Evolutionary conservation across 2,113 vertebrate genomes (phyloP), one percentile per base, ranked within the genome.

Genomic region (Theropithecus gelada): DNA sequence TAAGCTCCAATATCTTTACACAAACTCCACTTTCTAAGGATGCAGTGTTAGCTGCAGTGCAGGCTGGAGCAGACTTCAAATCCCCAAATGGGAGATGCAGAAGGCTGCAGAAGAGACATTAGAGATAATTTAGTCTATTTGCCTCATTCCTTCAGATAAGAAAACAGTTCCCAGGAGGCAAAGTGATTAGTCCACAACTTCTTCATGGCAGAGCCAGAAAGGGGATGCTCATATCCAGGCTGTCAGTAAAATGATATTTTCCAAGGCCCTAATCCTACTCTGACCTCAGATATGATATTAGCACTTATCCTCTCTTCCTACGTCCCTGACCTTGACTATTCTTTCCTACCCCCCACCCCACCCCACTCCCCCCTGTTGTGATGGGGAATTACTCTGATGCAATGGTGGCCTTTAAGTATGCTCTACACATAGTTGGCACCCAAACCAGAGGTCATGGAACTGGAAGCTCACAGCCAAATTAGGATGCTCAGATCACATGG

Each of bases 121-220:
- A 80, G 81, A 96, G 85, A 85, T 90, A 78, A 72, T 88, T 95
- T 97, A 68, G 73, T 23, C 43, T 79, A 45, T 80, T 43, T 81
- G 38, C 70, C 45, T 95, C 50, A 55, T 95, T 94, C 57, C 61
- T 81, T 94, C n/a, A 94, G 59, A 82, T 93, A 61, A 90, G 83
- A 89, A 96, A 90, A 85, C 70, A 79, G 61, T 80, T 96, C 35
- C 68, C 12, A 25, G 64, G 76, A 86, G 52, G 48, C 66, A 82
- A 92, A 61, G 68, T 66, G 45, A 76, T 55, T 52, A 66, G 76
- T 84, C 72, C 43, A 79, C n/a, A 57, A 23, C 68, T 72, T 88
- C 38, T 93, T 91, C 50, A 64, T 73, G 96, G 52, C 78, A 93
- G 61, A 90, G 38, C 6, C 32, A 35, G 66, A 82, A 93, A 93